Base-by-base conservation (phyloP, 2,113 vertebrate genomes). In the Aphyosemion australe region DNA sequence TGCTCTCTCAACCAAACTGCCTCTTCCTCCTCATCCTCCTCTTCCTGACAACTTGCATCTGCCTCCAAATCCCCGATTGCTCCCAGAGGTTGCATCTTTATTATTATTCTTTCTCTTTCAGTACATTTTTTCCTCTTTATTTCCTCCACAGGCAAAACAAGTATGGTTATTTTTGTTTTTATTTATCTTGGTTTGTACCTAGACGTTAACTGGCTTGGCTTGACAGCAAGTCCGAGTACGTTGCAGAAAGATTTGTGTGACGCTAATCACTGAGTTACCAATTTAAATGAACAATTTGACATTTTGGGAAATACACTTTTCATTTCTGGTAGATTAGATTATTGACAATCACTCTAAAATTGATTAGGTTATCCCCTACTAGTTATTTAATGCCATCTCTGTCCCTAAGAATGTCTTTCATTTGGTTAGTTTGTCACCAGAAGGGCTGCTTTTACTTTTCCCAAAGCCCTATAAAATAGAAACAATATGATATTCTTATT, bases 1-100 rank as follows among this genome's bases (percentile, higher is more conserved):
- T 63, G 52, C 84, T 86, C 76, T 85, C 69, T 79, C 83, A 84
- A 82, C 85, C 86, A 84, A 88, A 82, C 81, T 90, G 83, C 88
- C 79, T 90, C 87, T 82, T 87, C 81, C 72, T 84, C 77, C 79
- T 85, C 72, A 57, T 80, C 71, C 74, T 84, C 80, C 64, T 88
- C 80, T 45, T 75, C 76, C 69, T 85, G 80, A 82, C 82, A 71
- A 72, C 85, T 84, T 89, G 79, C 88, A 87, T 91, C 81, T 88
- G 87, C 86, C 86, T 85, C 79, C 86, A 87, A 86, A 77, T 76
- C 75, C 87, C 78, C 6, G 42, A 79, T 80, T 79, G 50, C 64
- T 81, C 74, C 85, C 78, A 76, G 80, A 89, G 84, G 87, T 88
- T 87, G 74, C 83, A 65, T 80, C 74, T 89, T 80, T 83, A 63